Evolutionary conservation across 2,888 invertebrate species (phyloP).

Genomic region (Zygogramma bicolorata): DNA sequence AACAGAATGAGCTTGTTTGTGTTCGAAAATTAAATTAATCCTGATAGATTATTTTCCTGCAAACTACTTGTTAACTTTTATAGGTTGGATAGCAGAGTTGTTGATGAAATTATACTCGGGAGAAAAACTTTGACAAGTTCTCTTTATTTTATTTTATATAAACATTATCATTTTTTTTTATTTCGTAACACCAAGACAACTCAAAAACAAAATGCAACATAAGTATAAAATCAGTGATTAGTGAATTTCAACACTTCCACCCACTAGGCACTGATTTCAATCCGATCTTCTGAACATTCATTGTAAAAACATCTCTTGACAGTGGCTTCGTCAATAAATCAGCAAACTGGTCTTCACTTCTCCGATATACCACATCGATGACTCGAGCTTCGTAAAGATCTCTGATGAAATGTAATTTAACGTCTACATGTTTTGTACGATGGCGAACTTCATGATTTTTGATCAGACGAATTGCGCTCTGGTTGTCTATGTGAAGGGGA

Average conservation of each 20-base stretch:
- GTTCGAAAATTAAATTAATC: too few relatives aligned
- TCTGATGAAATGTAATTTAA: neutral
- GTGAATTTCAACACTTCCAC: neutral
- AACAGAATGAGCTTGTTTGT: too few relatives aligned
- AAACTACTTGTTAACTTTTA: too few relatives aligned
- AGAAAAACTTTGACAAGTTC: too few relatives aligned
- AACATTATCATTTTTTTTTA: too few relatives aligned
- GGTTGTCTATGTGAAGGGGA: neutral
- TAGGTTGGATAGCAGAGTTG: too few relatives aligned
- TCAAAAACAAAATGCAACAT: too few relatives aligned
- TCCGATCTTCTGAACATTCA: neutral
- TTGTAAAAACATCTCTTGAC: neutral
- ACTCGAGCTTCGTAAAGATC: neutral
- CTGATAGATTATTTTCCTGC: too few relatives aligned
- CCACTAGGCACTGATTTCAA: neutral
- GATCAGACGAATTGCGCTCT: too few relatives aligned
- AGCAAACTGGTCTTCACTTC: neutral
- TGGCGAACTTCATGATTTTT: neutral
- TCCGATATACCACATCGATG: neutral
- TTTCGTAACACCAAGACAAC: too few relatives aligned
- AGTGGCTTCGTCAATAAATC: neutral
- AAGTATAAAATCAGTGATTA: neutral
- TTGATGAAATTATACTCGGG: too few relatives aligned
- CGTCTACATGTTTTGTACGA: neutral
- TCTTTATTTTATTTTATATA: too few relatives aligned